Conservation (phyloP, 1,140 invertebrate species). For the Drosophila suzukii region DNA sequence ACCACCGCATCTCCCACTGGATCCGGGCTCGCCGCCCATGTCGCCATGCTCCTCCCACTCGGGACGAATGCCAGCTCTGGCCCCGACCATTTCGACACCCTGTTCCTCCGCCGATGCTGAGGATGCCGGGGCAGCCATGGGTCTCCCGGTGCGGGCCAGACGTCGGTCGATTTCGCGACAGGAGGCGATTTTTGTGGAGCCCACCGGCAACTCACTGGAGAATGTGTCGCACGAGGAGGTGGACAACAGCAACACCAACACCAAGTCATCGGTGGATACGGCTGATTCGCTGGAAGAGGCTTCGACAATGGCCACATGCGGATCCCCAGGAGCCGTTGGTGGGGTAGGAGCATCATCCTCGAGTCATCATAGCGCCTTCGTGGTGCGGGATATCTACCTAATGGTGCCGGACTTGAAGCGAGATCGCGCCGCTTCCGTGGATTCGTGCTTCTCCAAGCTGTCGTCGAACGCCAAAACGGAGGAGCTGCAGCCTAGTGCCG, state of each 20-base stretch:
- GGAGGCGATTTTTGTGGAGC: slow-evolving; percentile 91
- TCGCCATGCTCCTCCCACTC: slow-evolving; percentile 74
- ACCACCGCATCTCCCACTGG: slow-evolving; percentile 64
- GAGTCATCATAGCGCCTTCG: slow-evolving; percentile 57
- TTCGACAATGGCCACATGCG: slow-evolving; percentile 75
- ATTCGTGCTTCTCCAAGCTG: slow-evolving; percentile 91
- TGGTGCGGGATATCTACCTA: slow-evolving; percentile 90
- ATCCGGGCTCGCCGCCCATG: slow-evolving; percentile 85
- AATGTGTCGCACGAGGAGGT: slow-evolving; percentile 87
- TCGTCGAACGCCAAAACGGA: slow-evolving; percentile 88
- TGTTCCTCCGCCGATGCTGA: slow-evolving; percentile 69
- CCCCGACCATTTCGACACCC: slow-evolving; percentile 14
- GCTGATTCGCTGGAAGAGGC: slow-evolving; percentile 85
- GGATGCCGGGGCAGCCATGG: slow-evolving; percentile 57
- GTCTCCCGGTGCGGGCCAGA: slow-evolving; percentile 83
- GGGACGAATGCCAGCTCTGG: slow-evolving; percentile 16
- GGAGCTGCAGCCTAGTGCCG: slow-evolving; percentile 87
- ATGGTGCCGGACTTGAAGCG: slow-evolving; percentile 92
- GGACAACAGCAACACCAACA: slow-evolving; percentile 79
- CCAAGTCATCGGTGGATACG: slow-evolving; percentile 84
- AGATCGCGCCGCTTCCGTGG: slow-evolving; percentile 93
- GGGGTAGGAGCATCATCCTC: slow-evolving; percentile 9
- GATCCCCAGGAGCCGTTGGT: slow-evolving; percentile 54
- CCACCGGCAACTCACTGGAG: slow-evolving; percentile 88
- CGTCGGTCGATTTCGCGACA: slow-evolving; percentile 90